phyloP scores from a whole-genome alignment of 2,888 invertebrate species.

The Escarpia spicata region DNA sequence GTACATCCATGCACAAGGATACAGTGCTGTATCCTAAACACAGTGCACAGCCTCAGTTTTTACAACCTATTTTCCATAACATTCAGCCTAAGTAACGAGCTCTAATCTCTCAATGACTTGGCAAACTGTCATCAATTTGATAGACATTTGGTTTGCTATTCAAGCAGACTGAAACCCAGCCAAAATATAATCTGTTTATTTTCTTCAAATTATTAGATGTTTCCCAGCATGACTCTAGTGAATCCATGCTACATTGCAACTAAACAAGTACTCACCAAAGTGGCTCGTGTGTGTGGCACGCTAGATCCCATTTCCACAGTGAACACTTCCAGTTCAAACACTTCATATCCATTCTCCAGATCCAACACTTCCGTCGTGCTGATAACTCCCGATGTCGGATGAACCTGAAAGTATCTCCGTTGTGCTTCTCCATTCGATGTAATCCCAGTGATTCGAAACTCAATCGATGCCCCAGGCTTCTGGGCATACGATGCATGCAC shows the following conservation, averaged over 20 bases:
- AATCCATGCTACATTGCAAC: background rate
- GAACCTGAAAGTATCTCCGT: slow-evolving; percentile 77
- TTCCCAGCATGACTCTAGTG: background rate
- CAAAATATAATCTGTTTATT: background rate
- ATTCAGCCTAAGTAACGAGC: background rate
- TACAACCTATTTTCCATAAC: background rate
- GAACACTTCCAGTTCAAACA: slow-evolving; percentile 54
- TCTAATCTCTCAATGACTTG: background rate
- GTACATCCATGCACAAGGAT: background rate
- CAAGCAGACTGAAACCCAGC: too few species aligned
- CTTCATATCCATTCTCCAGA: slow-evolving; percentile 53
- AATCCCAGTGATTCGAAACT: slow-evolving; percentile 85
- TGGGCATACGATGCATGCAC: slow-evolving; percentile 67
- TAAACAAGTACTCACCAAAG: slow-evolving; percentile 23
- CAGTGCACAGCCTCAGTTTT: background rate
- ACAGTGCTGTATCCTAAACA: background rate
- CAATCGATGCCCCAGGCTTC: slow-evolving; percentile 70
- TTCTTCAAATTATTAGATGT: background rate
- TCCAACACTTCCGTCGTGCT: slow-evolving; percentile 79
- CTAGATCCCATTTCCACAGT: slow-evolving; percentile 44
- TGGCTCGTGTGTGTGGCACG: slow-evolving; percentile 21
- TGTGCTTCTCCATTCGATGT: slow-evolving; percentile 66
- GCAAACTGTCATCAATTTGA: background rate
- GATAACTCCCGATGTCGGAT: slow-evolving; percentile 91
- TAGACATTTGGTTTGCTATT: background rate